A percentile compares a stretch with the other conserved stretches of the same genome.
These are phyloP conservation scores for Adineta ricciae DNA, from an alignment of 2,888 invertebrate genomes.

Conservation along the genomic window DNA sequence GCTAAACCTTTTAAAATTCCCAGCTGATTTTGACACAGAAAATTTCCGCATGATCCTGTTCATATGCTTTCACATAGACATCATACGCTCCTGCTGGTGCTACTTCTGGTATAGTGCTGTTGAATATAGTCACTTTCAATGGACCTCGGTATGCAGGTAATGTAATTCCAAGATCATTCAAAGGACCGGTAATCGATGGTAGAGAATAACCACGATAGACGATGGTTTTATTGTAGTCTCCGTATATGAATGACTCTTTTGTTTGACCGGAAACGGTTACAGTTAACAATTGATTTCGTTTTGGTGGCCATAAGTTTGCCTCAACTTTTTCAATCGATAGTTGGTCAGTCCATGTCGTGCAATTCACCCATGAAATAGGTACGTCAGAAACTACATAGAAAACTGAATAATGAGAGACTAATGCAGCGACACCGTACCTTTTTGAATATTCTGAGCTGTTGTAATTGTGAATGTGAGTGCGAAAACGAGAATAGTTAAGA, in stretches of 20 bases:
- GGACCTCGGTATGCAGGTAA: not conserved
- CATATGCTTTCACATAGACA: not conserved
- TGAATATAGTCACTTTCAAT: not conserved
- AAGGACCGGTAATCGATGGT: not conserved
- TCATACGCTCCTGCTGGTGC: not conserved
- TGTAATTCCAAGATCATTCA: not conserved
- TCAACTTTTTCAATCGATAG: not conserved
- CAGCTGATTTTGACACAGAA: not conserved
- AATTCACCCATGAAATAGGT: not conserved
- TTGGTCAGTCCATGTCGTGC: slow-evolving; percentile 1
- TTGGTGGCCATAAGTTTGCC: slow-evolving; percentile 11
- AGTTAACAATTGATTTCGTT: not conserved
- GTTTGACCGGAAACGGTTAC: not conserved
- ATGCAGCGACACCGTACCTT: not conserved
- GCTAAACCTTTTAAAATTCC: not conserved
- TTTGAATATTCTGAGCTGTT: not conserved
- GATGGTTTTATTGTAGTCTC: not conserved
- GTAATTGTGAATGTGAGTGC: not conserved
- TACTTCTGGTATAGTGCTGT: slow-evolving; percentile 8
- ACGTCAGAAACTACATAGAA: not conserved
- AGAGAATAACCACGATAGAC: slow-evolving; percentile 15
- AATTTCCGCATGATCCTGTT: not conserved
- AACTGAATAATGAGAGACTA: not conserved
- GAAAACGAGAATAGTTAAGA: not conserved
- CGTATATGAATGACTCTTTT: not conserved